Percentiles rank a stretch among this genome's conserved stretches.
phyloP scores from a whole-genome alignment of 2,113 vertebrate species.

The Jaculus jaculus region DNA sequence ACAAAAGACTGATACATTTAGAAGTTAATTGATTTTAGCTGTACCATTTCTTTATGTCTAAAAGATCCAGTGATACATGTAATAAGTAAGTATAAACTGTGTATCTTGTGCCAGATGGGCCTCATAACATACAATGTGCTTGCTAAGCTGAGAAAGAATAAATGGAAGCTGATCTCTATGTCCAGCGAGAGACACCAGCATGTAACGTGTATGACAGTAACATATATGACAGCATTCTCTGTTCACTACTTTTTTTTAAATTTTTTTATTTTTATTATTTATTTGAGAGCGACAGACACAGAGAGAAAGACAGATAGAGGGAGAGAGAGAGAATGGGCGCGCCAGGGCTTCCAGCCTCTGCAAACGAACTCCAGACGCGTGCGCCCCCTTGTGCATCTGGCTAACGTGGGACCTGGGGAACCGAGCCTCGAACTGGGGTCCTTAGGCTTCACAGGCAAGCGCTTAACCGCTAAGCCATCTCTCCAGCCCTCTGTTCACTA shows the following conservation, averaged over 20 bases:
- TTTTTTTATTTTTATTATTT: no score
- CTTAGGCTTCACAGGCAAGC: no score
- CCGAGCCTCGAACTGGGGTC: no score
- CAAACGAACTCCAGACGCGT: no score
- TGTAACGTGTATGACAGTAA: neutral
- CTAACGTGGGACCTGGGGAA: no score
- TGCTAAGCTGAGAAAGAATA: slow-evolving; percentile 5
- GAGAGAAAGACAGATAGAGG: no score
- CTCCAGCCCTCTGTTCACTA: neutral
- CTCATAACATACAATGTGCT: neutral
- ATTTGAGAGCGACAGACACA: no score
- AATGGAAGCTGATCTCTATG: neutral
- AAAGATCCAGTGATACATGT: neutral
- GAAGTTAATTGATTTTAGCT: slow-evolving; percentile 11
- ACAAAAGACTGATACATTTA: neutral
- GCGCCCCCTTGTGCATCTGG: no score
- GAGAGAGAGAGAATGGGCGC: no score
- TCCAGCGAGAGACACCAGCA: neutral
- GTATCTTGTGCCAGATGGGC: neutral
- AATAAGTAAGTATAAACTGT: neutral
- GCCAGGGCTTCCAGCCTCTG: no score
- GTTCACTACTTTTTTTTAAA: neutral
- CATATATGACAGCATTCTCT: neutral
- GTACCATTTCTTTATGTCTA: neutral
- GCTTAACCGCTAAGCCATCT: no score